Percentiles rank a stretch among this genome's conserved stretches.
phyloP scores from a whole-genome alignment of 92 coral and sea anemone genomes.

The Zoanthus solanderi region DNA sequence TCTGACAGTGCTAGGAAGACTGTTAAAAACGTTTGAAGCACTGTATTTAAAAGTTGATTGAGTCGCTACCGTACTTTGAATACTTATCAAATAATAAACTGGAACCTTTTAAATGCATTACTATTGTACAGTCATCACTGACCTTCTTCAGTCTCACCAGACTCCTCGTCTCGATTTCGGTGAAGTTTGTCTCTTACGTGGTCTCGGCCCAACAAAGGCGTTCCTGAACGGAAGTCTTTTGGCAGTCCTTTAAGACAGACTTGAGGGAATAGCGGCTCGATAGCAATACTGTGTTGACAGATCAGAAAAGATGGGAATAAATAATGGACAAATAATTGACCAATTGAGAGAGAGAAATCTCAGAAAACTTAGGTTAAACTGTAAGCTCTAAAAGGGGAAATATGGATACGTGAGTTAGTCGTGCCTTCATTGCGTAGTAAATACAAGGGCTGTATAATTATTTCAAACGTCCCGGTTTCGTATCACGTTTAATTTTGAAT shows the following conservation, averaged over 20 bases:
- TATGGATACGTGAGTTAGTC: not conserved
- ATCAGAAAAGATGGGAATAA: not conserved
- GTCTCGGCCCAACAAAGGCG: constrained; percentile 75
- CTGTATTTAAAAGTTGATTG: too few relatives aligned
- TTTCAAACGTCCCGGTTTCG: not conserved
- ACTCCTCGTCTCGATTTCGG: constrained; percentile 51
- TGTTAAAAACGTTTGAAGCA: too few relatives aligned
- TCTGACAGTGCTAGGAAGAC: too few relatives aligned
- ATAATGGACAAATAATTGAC: not conserved
- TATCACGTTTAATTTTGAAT: not conserved
- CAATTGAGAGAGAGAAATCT: not conserved
- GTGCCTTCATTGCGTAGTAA: not conserved
- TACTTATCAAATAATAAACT: too few relatives aligned
- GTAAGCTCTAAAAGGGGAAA: not conserved
- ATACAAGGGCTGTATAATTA: not conserved
- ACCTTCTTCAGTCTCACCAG: constrained; percentile 46
- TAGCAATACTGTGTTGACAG: constrained; percentile 69
- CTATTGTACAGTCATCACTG: too few relatives aligned
- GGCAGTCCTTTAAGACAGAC: constrained; percentile 91
- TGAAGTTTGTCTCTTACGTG: constrained; percentile 65
- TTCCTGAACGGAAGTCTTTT: constrained; percentile 88
- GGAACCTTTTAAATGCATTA: too few relatives aligned
- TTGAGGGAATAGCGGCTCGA: constrained; percentile 96
- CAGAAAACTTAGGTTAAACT: not conserved
- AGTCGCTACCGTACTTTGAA: too few relatives aligned